Evolutionary conservation across 2,888 invertebrate genomes (phyloP), one percentile per base, ranked within the genome.

Genomic region (Oligia latruncula): DNA sequence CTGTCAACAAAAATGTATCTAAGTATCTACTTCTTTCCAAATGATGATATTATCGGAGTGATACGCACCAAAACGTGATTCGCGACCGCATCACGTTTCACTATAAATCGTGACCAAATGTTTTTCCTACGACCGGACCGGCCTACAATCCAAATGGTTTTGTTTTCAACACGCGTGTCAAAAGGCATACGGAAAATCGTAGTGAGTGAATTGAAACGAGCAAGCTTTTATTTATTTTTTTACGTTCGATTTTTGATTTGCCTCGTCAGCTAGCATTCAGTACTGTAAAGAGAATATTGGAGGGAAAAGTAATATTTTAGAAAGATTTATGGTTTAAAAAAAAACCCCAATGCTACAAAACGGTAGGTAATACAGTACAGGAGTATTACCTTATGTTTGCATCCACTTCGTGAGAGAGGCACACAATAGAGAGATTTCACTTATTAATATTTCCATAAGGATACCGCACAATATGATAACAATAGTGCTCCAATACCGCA

Each of bases 51-150:
- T 86, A 79, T 84, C 66, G 20, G 43, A 35, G 70, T 66, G 77
- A 74, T 78, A 84, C 29, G 43, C 9, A 17, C 64, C 13, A 60
- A 65, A 74, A 81, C 89, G 87, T 87, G 88, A 79, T 76, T 71
- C 70, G 65, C 8, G 79, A 81, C 79, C 82, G 58, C 78, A 71
- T 86, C 90, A 90, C 91, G 89, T 89, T 83, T 82, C 62, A 49
- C 78, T 65, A 83, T 88, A 88, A 86, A 85, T 77, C 73, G 67
- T 62, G 49, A 58, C 52, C 55, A 71, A 82, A 82, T 80, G 71
- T 84, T 85, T 84, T 88, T 77, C 71, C 62, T 60, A 64, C 46
- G 35, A 29, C 73, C 29, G 43, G 40, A 29, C 73, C 35, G 29
- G 43, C 23, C 64, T 60, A 20, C 49, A 15, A 65, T 43, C 55